These are phyloP conservation scores for Glossosoma conforme DNA, from an alignment of 1,140 invertebrate genomes.

Conservation along the genomic window DNA sequence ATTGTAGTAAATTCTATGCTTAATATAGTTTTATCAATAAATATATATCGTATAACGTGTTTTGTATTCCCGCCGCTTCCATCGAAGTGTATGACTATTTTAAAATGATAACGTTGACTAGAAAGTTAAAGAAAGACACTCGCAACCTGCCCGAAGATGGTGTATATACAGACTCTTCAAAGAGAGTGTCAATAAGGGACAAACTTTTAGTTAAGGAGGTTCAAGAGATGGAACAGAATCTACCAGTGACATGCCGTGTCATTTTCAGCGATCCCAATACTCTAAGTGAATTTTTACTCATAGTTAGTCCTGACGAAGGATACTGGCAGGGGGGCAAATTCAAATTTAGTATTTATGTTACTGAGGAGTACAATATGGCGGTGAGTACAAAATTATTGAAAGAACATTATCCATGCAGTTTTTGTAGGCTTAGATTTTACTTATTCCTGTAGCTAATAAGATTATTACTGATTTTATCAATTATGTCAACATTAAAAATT, in stretches of 20 bases:
- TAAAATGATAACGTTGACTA: slow-evolving; percentile 20
- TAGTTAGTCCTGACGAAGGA: slow-evolving; percentile 81
- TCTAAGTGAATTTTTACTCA: slow-evolving; percentile 75
- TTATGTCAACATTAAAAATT: too few species aligned
- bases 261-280: slow-evolving; percentile 77
- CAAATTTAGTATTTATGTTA: slow-evolving; percentile 78
- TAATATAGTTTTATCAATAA: too few species aligned
- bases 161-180: slow-evolving; percentile 38
- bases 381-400: slow-evolving; percentile 58
- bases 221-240: slow-evolving; percentile 84
- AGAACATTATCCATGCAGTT: too few species aligned
- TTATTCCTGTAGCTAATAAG: background rate
- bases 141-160: slow-evolving; percentile 10
- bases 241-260: slow-evolving; percentile 68
- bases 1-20: too few species aligned
- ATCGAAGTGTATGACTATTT: slow-evolving; percentile 9
- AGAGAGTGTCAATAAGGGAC: slow-evolving; percentile 76
- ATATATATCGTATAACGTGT: too few species aligned
- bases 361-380: slow-evolving; percentile 94
- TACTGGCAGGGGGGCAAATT: slow-evolving; percentile 85
- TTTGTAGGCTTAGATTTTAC: slow-evolving; percentile 15
- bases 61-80: too few species aligned
- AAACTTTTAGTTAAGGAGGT: slow-evolving; percentile 83
- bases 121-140: slow-evolving; percentile 20
- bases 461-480: background rate